phyloP scores from a whole-genome alignment of 2,888 invertebrate genomes.

The Macaria liturata region DNA sequence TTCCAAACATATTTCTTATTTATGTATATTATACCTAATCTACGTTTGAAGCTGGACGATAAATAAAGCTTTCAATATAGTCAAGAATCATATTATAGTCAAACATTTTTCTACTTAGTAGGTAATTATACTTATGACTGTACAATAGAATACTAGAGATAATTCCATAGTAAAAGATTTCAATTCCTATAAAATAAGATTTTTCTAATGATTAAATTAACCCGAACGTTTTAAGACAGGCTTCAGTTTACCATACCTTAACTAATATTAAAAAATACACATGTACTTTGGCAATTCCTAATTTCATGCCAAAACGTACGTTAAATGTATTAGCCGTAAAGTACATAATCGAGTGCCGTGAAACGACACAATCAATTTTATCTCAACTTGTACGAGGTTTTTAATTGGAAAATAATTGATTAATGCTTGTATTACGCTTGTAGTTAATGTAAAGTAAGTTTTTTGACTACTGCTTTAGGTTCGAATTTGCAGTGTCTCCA shows the following conservation, averaged over 20 bases:
- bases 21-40: too few species aligned
- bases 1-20: too few species aligned
- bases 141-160: too few species aligned
- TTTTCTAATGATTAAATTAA: too few species aligned
- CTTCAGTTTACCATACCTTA: not conserved
- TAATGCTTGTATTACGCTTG: conserved; percentile 43
- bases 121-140: too few species aligned
- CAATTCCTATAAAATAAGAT: too few species aligned
- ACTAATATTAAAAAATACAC: not conserved
- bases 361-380: conserved; percentile 31
- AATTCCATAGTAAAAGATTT: too few species aligned
- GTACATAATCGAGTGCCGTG: conserved; percentile 27
- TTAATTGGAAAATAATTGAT: conserved; percentile 68
- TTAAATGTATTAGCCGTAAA: conserved; percentile 10
- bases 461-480: conserved; percentile 27
- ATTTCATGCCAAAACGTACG: conserved; percentile 26
- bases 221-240: too few species aligned
- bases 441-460: conserved; percentile 36
- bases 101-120: too few species aligned
- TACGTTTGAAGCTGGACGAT: too few species aligned
- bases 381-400: conserved; percentile 31
- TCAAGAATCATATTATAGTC: too few species aligned
- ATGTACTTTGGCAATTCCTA: conserved; percentile 22
- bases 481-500: not conserved
- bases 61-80: too few species aligned